Percentiles rank a stretch among this genome's conserved stretches.
Conservation (phyloP, 64 coral and sea anemone species). For the Porites australiensis region DNA sequence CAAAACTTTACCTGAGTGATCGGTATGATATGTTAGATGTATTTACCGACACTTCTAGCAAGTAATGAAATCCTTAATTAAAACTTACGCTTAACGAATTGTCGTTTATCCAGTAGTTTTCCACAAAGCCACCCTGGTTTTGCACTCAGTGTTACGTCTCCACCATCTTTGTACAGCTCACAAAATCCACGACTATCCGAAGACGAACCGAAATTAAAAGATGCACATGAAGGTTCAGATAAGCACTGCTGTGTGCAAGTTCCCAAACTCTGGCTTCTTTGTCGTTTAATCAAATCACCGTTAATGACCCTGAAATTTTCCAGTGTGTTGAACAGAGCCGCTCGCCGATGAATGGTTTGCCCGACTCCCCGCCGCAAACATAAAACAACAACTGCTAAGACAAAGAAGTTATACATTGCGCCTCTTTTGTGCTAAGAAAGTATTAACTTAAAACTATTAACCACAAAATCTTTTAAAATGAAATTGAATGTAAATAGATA, state of each 20-base stretch:
- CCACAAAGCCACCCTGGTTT: slow-evolving; percentile 30
- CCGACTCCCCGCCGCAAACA: not conserved
- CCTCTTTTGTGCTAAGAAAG: not conserved
- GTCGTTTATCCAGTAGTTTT: not conserved
- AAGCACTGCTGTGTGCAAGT: slow-evolving; percentile 46
- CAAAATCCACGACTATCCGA: not conserved
- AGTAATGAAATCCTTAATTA: not conserved
- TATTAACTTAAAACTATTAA: too few relatives aligned
- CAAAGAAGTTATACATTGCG: not conserved
- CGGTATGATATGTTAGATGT: too few relatives aligned
- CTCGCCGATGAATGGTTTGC: not conserved
- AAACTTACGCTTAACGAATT: slow-evolving; percentile 6
- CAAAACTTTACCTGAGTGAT: too few relatives aligned
- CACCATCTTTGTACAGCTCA: slow-evolving; percentile 2
- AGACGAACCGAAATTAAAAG: slow-evolving; percentile 31
- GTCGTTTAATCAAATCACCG: slow-evolving; percentile 18
- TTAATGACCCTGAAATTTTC: not conserved
- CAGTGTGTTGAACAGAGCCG: not conserved
- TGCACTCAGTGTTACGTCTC: not conserved
- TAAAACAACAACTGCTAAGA: not conserved
- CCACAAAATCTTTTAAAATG: not conserved
- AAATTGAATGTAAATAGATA: too few relatives aligned
- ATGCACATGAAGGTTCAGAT: slow-evolving; percentile 4
- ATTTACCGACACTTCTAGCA: not conserved
- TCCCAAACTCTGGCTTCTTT: not conserved